A percentile compares a stretch with the other conserved stretches of the same genome.
These are phyloP conservation scores for Tichodroma muraria DNA, from an alignment of 2,113 vertebrate species.

Conservation along the genomic window DNA sequence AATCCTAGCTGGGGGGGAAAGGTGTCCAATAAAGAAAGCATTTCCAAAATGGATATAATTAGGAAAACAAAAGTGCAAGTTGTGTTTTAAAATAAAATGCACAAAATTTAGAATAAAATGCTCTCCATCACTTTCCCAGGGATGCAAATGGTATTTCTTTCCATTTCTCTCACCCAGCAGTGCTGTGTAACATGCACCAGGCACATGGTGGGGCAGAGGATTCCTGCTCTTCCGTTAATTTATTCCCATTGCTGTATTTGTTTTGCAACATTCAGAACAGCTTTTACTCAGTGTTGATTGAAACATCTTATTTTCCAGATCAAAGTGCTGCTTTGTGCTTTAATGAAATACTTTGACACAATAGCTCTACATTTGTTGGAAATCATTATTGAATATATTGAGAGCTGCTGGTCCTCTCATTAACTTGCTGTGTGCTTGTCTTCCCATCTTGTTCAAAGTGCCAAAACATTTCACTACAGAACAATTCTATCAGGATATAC, in stretches of 20 bases:
- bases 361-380: neutral
- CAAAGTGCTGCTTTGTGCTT: conserved; percentile 18
- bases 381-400: neutral
- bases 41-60: neutral
- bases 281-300: neutral
- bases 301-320: conserved; percentile 11
- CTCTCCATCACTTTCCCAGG: neutral
- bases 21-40: neutral
- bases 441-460: neutral
- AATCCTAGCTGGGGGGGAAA: neutral
- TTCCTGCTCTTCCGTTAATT: neutral
- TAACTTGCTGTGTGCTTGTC: neutral
- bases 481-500: neutral
- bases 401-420: conserved; percentile 4
- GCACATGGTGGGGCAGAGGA: neutral
- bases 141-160: neutral
- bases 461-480: conserved; percentile 16
- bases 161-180: neutral
- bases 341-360: conserved; percentile 36
- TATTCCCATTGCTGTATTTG: neutral
- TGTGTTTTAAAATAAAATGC: neutral
- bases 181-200: accelerated
- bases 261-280: neutral
- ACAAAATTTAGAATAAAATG: neutral
- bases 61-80: neutral